phyloP scores from a whole-genome alignment of 2,797 vertebrate species.

The Xenentodon cancila region DNA sequence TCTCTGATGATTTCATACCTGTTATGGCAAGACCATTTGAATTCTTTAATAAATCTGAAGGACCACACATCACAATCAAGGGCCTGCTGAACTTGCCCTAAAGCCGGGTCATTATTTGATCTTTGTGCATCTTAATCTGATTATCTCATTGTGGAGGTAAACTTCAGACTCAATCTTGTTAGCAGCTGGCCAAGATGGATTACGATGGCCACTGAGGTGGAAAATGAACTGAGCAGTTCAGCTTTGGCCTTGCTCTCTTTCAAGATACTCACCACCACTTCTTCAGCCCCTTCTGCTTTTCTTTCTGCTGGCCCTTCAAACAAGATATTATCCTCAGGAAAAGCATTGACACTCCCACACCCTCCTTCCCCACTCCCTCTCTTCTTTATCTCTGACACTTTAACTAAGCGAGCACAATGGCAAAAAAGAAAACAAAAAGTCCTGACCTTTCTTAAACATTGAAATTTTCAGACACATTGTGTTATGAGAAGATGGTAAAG shows the following conservation, averaged over 20 bases:
- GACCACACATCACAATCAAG: slow-evolving; percentile 99
- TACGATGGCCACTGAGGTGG: slow-evolving; percentile 98
- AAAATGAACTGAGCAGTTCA: slow-evolving; percentile 99
- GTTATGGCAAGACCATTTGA: slow-evolving; percentile 80
- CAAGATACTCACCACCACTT: slow-evolving; percentile 90
- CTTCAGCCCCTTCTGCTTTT: slow-evolving; percentile 88
- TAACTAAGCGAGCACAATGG: slow-evolving; percentile 79
- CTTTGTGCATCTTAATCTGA: slow-evolving; percentile 99
- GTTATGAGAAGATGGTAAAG: slow-evolving; percentile 59
- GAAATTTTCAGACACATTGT: slow-evolving; percentile 59
- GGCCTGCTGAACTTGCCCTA: slow-evolving; percentile 98
- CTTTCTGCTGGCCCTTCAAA: slow-evolving; percentile 87
- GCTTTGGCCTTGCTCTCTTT: slow-evolving; percentile 99
- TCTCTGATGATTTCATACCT: slow-evolving; percentile 48
- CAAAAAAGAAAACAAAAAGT: slow-evolving; percentile 63
- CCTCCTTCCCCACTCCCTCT: slow-evolving; percentile 68
- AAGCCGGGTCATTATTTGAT: slow-evolving; percentile 99
- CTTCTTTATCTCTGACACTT: slow-evolving; percentile 76
- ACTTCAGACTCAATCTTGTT: slow-evolving; percentile 99
- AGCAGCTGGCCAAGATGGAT: slow-evolving; percentile 99
- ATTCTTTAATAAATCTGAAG: slow-evolving; percentile 97
- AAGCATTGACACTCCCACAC: slow-evolving; percentile 69
- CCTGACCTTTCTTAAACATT: slow-evolving; percentile 76
- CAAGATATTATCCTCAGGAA: slow-evolving; percentile 89
- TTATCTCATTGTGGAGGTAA: slow-evolving; percentile 99